A percentile compares a stretch with the other conserved stretches of the same genome.
These are phyloP conservation scores for Brienomyrus longianalis DNA, from an alignment of 2,113 vertebrate genomes.

Conservation along the genomic window DNA sequence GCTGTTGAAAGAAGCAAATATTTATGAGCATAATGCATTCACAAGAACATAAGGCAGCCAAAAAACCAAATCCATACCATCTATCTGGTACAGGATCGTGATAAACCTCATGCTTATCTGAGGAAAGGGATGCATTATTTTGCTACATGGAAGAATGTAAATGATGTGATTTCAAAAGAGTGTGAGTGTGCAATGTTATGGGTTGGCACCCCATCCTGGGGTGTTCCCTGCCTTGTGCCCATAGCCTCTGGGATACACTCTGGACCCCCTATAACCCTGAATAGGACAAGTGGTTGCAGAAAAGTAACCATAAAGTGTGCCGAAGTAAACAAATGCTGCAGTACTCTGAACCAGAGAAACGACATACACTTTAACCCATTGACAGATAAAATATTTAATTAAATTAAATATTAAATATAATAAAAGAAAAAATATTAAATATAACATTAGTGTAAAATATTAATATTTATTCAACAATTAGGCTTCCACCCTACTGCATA, in stretches of 20 bases:
- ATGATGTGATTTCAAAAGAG: neutral
- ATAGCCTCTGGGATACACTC: neutral
- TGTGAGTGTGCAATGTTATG: neutral
- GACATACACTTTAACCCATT: neutral
- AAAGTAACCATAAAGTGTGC: neutral
- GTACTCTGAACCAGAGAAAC: neutral
- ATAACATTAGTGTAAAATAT: too few species aligned
- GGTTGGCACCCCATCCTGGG: neutral
- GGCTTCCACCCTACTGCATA: neutral
- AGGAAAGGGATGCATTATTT: neutral
- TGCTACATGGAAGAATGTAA: neutral
- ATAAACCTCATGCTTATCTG: neutral
- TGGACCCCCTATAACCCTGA: neutral
- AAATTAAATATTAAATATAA: too few species aligned
- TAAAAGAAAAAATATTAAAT: too few species aligned
- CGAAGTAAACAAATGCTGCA: neutral
- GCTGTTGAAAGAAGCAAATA: conserved; percentile 56
- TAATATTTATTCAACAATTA: neutral
- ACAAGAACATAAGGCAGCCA: conserved; percentile 18
- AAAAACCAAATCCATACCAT: neutral
- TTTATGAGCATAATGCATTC: neutral
- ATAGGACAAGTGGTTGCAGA: neutral
- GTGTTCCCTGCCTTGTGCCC: neutral
- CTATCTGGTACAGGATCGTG: neutral
- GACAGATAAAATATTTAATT: neutral